Base-by-base conservation (phyloP, 2,113 vertebrate genomes). In the Haemorhous mexicanus region DNA sequence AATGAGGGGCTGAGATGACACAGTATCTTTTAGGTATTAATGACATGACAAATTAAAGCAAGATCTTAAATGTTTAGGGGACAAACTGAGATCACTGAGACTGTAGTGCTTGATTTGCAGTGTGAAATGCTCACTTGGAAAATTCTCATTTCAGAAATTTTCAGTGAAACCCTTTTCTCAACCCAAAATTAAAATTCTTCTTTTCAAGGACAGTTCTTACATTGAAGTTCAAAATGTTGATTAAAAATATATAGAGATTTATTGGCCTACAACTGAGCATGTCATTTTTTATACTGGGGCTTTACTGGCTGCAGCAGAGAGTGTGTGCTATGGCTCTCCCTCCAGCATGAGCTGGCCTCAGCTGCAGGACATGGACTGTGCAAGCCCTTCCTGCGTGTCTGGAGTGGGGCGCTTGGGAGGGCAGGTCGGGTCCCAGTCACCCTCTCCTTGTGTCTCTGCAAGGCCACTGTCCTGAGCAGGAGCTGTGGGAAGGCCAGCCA, bases 401-500 rank as follows among this genome's bases (percentile, higher is more conserved):
- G 66, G 41, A 47, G 18, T 12, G 9, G 17, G 30, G 6, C 1
- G 0, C 27, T 43, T 32, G 30, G 68, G 10, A 69, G 41, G n/a
- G 35, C 16, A 3, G 27, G 4, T 6, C 0, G 0, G 16, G 5
- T 72, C 64, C 47, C 16, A 13, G 20, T 16, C 4, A 2, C n/a
- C n/a, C 22, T 49, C 13, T 64, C 28, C 21, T 10, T 0, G 1
- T 69, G 39, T n/a, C 26, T 73, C 43, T 64, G 53, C 35, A 33
- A 80, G 53, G 50, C 44, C 11, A 2, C 56, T 22, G n/a, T 30
- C 27, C 76, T 1, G 0, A 58, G 52, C 1, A 12, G 46, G 47
- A 79, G 26, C 44, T 0, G 0, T 3, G 6, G 11, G 21, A 55
- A 17, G 35, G 27, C 20, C 9, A 8, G 11, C 6, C 13, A 17